A percentile compares a stretch with the other conserved stretches of the same genome.
Evolutionary conservation across 2,113 vertebrate genomes (phyloP).

Genomic region (Erinaceus europaeus): DNA sequence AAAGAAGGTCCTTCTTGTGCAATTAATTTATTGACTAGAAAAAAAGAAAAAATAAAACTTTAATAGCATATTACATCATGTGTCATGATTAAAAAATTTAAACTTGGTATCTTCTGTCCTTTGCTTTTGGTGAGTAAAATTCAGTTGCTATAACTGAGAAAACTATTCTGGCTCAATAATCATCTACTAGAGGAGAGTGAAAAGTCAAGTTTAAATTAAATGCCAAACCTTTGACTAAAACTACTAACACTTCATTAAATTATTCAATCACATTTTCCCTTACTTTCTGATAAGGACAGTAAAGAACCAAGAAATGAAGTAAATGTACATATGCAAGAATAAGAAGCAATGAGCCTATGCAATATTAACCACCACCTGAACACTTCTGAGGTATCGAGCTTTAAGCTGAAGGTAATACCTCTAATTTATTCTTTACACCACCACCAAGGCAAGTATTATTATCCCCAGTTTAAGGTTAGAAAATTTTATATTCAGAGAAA

Average conservation of each 20-base stretch:
- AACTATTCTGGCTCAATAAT: conserved; percentile 35
- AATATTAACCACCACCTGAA: conserved; percentile 8
- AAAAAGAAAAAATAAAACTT: conserved; percentile 71
- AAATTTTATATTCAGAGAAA: conserved; percentile 72
- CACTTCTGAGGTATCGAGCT: conserved; percentile 10
- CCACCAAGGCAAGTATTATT: conserved; percentile 76
- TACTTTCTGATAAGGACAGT: conserved; percentile 10
- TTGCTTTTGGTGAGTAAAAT: conserved; percentile 31
- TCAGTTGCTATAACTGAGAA: conserved; percentile 9
- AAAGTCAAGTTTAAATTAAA: conserved; percentile 44
- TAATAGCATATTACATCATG: conserved; percentile 36
- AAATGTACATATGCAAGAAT: conserved; percentile 29
- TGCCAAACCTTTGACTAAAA: conserved; percentile 15
- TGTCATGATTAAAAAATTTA: not conserved
- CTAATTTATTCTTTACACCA: conserved; percentile 70
- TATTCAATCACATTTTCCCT: conserved; percentile 15
- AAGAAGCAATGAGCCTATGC: conserved; percentile 13
- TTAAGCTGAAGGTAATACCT: conserved; percentile 45
- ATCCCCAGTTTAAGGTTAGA: conserved; percentile 65
- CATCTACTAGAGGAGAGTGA: not conserved
- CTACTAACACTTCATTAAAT: conserved; percentile 39
- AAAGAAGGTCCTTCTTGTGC: conserved; percentile 95
- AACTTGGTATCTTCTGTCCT: not conserved
- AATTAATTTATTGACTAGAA: conserved; percentile 91
- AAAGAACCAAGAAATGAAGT: conserved; percentile 41